These are phyloP conservation scores for Cinclus mexicanus DNA, from an alignment of 2,113 vertebrate species.

Conservation along the genomic window DNA sequence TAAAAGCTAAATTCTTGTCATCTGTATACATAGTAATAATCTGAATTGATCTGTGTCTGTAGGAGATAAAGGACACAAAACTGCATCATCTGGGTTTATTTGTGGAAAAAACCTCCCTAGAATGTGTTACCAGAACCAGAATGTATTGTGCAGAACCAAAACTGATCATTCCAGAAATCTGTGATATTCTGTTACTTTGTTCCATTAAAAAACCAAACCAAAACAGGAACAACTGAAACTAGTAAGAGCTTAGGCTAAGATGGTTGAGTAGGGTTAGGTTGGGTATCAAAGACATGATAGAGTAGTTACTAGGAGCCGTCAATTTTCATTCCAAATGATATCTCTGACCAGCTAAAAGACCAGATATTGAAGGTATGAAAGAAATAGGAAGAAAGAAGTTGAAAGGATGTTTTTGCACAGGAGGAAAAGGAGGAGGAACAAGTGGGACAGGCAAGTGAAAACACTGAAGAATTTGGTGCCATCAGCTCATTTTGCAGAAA, in stretches of 20 bases:
- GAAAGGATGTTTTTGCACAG: not conserved
- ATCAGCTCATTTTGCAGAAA: not conserved
- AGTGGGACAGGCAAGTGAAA: not conserved
- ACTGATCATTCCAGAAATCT: not conserved
- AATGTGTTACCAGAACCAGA: not conserved
- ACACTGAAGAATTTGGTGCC: not conserved
- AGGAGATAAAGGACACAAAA: not conserved
- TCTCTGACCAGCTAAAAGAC: not conserved
- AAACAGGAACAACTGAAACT: not conserved
- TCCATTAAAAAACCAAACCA: not conserved
- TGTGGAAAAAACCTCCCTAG: not conserved
- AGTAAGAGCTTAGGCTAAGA: not conserved
- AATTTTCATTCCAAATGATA: not conserved
- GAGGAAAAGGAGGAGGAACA: not conserved
- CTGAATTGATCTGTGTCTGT: not conserved
- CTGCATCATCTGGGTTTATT: not conserved
- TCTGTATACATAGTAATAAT: not conserved
- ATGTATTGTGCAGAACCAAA: not conserved
- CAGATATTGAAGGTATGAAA: not conserved
- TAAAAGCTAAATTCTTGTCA: not conserved
- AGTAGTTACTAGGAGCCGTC: not conserved
- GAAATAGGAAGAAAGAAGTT: not conserved
- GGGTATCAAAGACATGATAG: not conserved
- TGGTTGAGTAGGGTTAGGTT: not conserved
- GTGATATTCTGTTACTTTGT: not conserved